These are phyloP conservation scores for Lagorchestes hirsutus DNA, from an alignment of 2,797 vertebrate species.

Conservation along the genomic window DNA sequence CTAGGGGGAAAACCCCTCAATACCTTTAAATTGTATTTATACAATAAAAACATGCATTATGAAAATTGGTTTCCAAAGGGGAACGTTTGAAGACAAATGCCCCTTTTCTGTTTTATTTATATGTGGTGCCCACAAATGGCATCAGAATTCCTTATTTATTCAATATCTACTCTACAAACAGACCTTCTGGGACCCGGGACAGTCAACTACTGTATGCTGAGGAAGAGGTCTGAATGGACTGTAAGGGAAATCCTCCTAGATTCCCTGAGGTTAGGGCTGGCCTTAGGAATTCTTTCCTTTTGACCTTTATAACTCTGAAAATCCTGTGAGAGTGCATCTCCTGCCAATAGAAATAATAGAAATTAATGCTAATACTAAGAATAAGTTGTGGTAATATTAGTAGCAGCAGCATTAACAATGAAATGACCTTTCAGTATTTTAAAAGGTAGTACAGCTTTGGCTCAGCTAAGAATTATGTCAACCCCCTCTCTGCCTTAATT, in stretches of 20 bases:
- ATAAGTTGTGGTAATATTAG: neutral
- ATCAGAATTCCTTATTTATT: neutral
- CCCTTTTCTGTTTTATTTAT: neutral
- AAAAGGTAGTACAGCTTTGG: neutral
- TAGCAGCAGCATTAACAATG: neutral
- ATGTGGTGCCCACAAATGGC: neutral
- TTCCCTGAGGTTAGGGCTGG: neutral
- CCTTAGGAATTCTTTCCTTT: neutral
- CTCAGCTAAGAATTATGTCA: neutral
- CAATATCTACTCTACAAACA: neutral
- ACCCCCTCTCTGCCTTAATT: neutral
- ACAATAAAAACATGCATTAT: constrained; percentile 10
- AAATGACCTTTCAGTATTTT: neutral
- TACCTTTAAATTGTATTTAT: neutral
- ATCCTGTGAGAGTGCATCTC: neutral
- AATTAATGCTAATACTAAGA: neutral
- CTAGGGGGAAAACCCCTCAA: neutral
- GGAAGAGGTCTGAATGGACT: neutral
- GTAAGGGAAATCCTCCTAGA: neutral
- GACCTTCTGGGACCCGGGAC: neutral
- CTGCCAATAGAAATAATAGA: neutral
- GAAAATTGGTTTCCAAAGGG: neutral
- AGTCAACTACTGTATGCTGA: constrained; percentile 1
- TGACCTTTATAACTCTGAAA: neutral
- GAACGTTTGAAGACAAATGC: neutral